Conservation (phyloP, 92 coral and sea anemone genomes). For the Palythoa grandiflora region DNA sequence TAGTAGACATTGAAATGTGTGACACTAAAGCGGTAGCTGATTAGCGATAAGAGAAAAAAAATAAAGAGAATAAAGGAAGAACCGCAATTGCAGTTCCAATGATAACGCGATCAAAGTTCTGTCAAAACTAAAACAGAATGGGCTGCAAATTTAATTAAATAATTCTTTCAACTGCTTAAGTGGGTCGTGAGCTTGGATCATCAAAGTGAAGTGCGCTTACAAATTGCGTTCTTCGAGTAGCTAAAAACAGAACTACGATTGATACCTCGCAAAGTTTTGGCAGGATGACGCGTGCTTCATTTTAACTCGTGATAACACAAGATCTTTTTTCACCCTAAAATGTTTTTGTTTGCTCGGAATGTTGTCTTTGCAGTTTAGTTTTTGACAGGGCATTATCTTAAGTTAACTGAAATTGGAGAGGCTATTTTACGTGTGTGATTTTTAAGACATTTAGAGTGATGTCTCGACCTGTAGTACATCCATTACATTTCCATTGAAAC, state of each 20-base stretch:
- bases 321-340: conserved; percentile 86
- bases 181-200: conserved; percentile 89
- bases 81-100: background rate
- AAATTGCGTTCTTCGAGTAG: conserved; percentile 45
- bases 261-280: conserved; percentile 22
- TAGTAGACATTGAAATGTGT: background rate
- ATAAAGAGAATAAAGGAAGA: background rate
- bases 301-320: conserved; percentile 77
- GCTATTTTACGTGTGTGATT: conserved; percentile 89
- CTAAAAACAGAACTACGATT: conserved; percentile 2
- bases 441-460: conserved; percentile 90
- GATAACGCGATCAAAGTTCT: conserved; percentile 1
- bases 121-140: conserved; percentile 32
- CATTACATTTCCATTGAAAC: conserved; percentile 52
- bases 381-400: conserved; percentile 95
- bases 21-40: background rate
- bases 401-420: conserved; percentile 92
- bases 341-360: conserved; percentile 97
- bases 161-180: conserved; percentile 97
- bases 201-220: conserved; percentile 76
- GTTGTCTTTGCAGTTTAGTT: conserved; percentile 92
- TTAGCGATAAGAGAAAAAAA: background rate
- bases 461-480: conserved; percentile 52
- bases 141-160: conserved; percentile 81
- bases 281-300: conserved; percentile 53